Evolutionary conservation across 2,797 vertebrate genomes (phyloP).

Genomic region (Naso thynnoides): DNA sequence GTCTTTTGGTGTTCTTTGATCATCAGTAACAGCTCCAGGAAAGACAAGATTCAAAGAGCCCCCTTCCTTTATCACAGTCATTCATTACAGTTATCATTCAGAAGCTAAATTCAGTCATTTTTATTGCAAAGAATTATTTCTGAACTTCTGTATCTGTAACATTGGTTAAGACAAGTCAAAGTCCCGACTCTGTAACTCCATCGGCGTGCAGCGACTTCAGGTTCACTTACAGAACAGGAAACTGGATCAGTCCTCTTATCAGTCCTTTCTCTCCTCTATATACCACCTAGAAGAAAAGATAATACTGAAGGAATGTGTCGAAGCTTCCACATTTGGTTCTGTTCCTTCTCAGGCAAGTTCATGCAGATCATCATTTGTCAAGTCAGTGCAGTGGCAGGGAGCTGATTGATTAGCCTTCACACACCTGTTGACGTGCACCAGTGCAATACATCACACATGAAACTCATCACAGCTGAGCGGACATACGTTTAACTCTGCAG

Average conservation of each 20-base stretch:
- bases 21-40: slow-evolving; percentile 21
- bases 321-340: slow-evolving; percentile 10
- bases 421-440: slow-evolving; percentile 50
- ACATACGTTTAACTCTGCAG: too few species aligned
- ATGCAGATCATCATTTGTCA: slow-evolving; percentile 52
- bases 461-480: slow-evolving; percentile 34
- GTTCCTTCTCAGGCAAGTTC: slow-evolving; percentile 44
- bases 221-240: slow-evolving; percentile 30
- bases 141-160: slow-evolving; percentile 12
- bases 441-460: slow-evolving; percentile 26
- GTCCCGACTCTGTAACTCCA: slow-evolving; percentile 22
- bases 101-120: not conserved
- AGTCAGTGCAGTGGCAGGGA: slow-evolving; percentile 31
- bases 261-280: slow-evolving; percentile 61
- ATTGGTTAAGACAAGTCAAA: slow-evolving; percentile 37
- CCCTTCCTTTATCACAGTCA: not conserved
- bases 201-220: slow-evolving; percentile 6
- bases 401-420: slow-evolving; percentile 46
- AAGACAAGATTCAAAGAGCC: not conserved
- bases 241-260: slow-evolving; percentile 28
- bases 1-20: slow-evolving; percentile 22
- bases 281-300: slow-evolving; percentile 68
- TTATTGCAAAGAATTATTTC: not conserved
- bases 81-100: not conserved
- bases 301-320: slow-evolving; percentile 54